Evolutionary conservation across 2,113 vertebrate species (phyloP).

Genomic region (Thermophis baileyi): DNA sequence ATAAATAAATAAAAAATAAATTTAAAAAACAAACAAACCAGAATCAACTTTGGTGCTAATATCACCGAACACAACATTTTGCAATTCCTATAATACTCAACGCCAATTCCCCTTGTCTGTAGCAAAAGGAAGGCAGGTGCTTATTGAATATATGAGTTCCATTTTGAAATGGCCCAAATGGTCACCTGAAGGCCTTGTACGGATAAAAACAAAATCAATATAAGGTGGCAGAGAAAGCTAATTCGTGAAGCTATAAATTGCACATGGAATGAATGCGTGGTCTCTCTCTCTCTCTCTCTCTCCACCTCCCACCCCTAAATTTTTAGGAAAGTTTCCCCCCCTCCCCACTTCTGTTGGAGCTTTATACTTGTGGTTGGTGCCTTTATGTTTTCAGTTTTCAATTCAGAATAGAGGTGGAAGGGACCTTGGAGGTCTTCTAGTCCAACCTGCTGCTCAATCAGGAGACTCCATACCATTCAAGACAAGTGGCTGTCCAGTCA

Average conservation of each 20-base stretch:
- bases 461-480: too few species aligned
- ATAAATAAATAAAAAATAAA: too few species aligned
- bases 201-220: slow-evolving; percentile 25
- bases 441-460: too few species aligned
- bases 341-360: background rate
- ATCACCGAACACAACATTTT: background rate
- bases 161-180: background rate
- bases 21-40: background rate
- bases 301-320: background rate
- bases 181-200: background rate
- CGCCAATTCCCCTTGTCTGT: background rate
- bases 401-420: too few species aligned
- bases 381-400: background rate
- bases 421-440: too few species aligned
- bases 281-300: background rate
- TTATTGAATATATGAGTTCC: background rate
- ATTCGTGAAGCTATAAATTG: background rate
- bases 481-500: too few species aligned
- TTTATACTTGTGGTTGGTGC: accelerated
- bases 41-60: slow-evolving; percentile 8
- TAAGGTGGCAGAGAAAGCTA: background rate
- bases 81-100: background rate
- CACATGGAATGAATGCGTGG: slow-evolving; percentile 4
- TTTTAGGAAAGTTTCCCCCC: background rate
- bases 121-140: slow-evolving; percentile 15